Conservation (phyloP, 2,888 invertebrate species). For the Patella depressa region DNA sequence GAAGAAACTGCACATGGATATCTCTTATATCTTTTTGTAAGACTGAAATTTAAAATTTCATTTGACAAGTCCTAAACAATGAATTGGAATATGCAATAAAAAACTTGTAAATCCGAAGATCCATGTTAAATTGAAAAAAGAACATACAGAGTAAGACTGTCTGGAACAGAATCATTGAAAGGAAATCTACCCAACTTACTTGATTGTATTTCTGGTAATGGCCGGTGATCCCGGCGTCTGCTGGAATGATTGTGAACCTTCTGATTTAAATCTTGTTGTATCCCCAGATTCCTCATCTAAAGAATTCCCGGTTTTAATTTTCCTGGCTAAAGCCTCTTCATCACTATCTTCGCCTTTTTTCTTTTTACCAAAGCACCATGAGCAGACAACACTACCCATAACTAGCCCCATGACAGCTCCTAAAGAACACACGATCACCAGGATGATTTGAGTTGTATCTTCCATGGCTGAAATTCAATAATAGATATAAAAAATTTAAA, state of each 20-base stretch:
- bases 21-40: too few species aligned
- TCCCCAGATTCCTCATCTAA: slow-evolving; percentile 14
- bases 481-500: too few species aligned
- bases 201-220: slow-evolving; percentile 25
- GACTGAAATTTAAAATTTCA: too few species aligned
- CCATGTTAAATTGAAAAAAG: too few species aligned
- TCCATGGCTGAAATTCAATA: slow-evolving; percentile 23
- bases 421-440: slow-evolving; percentile 20
- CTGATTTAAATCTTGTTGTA: neutral
- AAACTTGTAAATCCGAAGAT: too few species aligned
- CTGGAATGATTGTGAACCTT: neutral
- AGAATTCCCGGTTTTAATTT: neutral
- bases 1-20: too few species aligned
- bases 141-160: too few species aligned
- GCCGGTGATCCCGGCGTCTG: slow-evolving; percentile 18
- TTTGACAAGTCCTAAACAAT: too few species aligned
- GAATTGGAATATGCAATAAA: too few species aligned
- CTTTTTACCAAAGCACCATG: slow-evolving; percentile 27
- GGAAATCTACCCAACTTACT: slow-evolving; percentile 12
- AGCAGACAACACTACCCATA: slow-evolving; percentile 19
- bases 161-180: too few species aligned
- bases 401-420: slow-evolving; percentile 25
- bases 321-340: slow-evolving; percentile 14
- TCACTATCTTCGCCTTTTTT: slow-evolving; percentile 25
- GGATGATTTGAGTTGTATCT: slow-evolving; percentile 18